Evolutionary conservation across 2,888 invertebrate species (phyloP).

Genomic region (Lithodes maja): DNA sequence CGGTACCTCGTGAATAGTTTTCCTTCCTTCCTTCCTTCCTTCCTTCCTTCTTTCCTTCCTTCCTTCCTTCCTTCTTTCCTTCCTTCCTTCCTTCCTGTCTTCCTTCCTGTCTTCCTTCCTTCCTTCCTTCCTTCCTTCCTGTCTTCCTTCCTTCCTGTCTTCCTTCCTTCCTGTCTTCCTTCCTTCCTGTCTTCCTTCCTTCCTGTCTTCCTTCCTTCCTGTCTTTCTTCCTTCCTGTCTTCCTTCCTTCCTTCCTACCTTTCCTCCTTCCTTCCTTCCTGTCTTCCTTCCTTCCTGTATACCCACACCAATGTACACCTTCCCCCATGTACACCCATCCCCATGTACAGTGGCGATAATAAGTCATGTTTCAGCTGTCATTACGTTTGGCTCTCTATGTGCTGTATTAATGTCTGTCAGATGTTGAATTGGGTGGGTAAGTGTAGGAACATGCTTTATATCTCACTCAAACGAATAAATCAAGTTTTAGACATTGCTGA

Average conservation of each 20-base stretch:
- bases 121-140: background rate
- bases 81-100: background rate
- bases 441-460: no score
- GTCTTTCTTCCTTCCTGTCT: background rate
- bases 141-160: background rate
- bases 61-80: background rate
- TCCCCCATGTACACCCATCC: no score
- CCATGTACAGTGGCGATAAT: no score
- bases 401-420: no score
- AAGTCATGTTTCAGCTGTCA: no score
- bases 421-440: no score
- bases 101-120: background rate
- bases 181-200: background rate
- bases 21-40: no score
- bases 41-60: background rate
- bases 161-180: background rate
- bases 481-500: no score
- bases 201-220: background rate
- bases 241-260: background rate
- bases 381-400: no score
- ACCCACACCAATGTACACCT: no score
- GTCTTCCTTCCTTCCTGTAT: background rate
- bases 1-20: no score
- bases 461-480: no score
- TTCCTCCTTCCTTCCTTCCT: background rate